Evolutionary conservation across 2,113 vertebrate species (phyloP).

Genomic region (Indicator maculatus): DNA sequence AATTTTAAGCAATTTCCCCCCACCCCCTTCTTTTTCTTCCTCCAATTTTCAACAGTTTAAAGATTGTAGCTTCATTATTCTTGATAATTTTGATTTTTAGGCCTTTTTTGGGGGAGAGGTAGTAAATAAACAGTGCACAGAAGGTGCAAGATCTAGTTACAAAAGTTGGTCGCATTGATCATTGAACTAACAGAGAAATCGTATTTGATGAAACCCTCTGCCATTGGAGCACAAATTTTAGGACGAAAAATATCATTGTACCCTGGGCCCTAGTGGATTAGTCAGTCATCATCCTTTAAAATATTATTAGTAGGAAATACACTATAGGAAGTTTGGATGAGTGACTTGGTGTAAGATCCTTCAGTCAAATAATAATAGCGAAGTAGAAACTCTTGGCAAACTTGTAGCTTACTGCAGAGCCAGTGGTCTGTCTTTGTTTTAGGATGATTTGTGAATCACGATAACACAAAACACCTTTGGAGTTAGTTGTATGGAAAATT

Average conservation of each 20-base stretch:
- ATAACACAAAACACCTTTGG: background rate
- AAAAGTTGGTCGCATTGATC: background rate
- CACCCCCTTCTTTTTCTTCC: accelerated
- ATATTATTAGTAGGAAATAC: background rate
- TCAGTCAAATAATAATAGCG: background rate
- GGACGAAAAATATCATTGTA: background rate
- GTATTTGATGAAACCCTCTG: background rate
- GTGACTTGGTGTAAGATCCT: background rate
- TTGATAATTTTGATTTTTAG: background rate
- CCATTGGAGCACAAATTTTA: background rate
- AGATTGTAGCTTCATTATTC: background rate
- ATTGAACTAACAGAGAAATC: background rate
- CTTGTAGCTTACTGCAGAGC: background rate
- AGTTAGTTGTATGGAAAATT: background rate
- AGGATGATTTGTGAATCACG: background rate
- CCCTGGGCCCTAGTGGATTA: background rate
- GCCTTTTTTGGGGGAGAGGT: background rate
- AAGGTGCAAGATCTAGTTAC: background rate
- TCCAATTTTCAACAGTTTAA: background rate
- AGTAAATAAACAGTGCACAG: background rate
- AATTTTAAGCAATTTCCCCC: background rate
- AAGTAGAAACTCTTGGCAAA: background rate
- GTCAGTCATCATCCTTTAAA: background rate
- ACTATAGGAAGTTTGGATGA: background rate
- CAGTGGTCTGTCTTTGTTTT: background rate